Conservation (phyloP, 2,797 vertebrate genomes). For the Macroramphosus scolopax region DNA sequence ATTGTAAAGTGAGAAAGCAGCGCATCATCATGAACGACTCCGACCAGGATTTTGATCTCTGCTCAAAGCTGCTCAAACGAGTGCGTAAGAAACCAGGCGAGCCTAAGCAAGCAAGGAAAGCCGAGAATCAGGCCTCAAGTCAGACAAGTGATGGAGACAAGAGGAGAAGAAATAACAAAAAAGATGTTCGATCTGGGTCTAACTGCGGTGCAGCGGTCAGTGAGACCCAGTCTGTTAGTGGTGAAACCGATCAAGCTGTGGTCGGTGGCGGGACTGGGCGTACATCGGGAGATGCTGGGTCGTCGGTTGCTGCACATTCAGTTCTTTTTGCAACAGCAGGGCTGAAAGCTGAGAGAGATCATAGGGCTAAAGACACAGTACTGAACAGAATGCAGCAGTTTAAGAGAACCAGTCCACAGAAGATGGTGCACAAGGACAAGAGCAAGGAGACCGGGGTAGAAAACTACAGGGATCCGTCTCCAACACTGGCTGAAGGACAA, state of each 20-base stretch:
- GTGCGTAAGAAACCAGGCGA: slow-evolving; percentile 75
- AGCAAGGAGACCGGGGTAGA: slow-evolving; percentile 1
- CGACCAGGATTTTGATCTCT: slow-evolving; percentile 88
- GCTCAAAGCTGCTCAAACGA: slow-evolving; percentile 81
- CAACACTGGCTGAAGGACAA: slow-evolving; percentile 4
- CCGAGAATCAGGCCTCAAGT: slow-evolving; percentile 17
- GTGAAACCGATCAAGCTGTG: neutral
- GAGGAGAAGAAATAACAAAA: slow-evolving; percentile 34
- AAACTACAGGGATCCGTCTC: neutral
- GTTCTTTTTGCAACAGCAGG: slow-evolving; percentile 3
- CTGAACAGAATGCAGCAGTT: slow-evolving; percentile 88
- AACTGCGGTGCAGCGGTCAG: neutral
- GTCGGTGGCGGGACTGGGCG: slow-evolving; percentile 1
- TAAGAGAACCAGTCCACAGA: slow-evolving; percentile 80
- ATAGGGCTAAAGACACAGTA: slow-evolving; percentile 77
- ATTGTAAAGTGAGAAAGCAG: neutral
- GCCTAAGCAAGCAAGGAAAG: slow-evolving; percentile 29
- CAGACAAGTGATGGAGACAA: slow-evolving; percentile 26
- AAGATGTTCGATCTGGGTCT: neutral
- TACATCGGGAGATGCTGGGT: slow-evolving; percentile 18
- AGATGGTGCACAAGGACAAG: slow-evolving; percentile 59
- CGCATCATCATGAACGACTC: slow-evolving; percentile 86
- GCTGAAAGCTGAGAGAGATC: neutral
- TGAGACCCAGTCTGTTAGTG: slow-evolving; percentile 13
- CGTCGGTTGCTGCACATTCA: too few species aligned